phyloP scores from a whole-genome alignment of 2,888 invertebrate species.

The Drosophila bunnanda region DNA sequence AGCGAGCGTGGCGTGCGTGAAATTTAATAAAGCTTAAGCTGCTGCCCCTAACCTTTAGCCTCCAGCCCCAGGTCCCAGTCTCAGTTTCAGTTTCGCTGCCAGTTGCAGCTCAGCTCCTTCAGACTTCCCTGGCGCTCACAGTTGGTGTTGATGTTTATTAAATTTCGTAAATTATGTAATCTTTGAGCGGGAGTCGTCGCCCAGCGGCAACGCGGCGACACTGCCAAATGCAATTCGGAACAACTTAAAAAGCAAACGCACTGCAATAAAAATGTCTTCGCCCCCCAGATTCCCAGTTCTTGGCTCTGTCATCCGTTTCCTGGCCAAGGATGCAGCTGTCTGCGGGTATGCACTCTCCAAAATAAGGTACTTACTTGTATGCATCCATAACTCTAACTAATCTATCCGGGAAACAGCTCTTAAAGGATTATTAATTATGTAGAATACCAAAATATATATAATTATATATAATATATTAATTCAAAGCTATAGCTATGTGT shows the following conservation, averaged over 20 bases:
- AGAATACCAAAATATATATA: background rate
- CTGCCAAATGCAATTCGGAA: slow-evolving; percentile 81
- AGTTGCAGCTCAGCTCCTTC: slow-evolving; percentile 15
- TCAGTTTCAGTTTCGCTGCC: background rate
- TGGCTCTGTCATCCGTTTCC: slow-evolving; percentile 65
- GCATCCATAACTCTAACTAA: no score
- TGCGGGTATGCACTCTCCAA: slow-evolving; percentile 17
- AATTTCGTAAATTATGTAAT: slow-evolving; percentile 80
- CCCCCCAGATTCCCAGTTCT: slow-evolving; percentile 13
- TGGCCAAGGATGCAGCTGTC: slow-evolving; percentile 45
- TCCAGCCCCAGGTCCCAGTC: background rate
- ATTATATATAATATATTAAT: no score
- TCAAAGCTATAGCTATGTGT: no score
- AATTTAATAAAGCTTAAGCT: slow-evolving; percentile 78
- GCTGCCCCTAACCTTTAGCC: slow-evolving; percentile 32
- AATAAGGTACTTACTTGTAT: background rate
- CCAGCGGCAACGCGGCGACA: slow-evolving; percentile 54
- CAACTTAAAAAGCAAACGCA: slow-evolving; percentile 80
- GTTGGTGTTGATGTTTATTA: slow-evolving; percentile 78
- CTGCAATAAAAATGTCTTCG: slow-evolving; percentile 79
- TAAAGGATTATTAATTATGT: no score
- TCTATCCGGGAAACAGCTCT: no score
- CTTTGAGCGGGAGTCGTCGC: slow-evolving; percentile 61
- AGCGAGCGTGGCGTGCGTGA: slow-evolving; percentile 72
- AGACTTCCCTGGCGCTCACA: slow-evolving; percentile 45